Percentiles rank a stretch among this genome's conserved stretches.
phyloP scores from a whole-genome alignment of 2,797 vertebrate species.

The Echiichthys vipera region DNA sequence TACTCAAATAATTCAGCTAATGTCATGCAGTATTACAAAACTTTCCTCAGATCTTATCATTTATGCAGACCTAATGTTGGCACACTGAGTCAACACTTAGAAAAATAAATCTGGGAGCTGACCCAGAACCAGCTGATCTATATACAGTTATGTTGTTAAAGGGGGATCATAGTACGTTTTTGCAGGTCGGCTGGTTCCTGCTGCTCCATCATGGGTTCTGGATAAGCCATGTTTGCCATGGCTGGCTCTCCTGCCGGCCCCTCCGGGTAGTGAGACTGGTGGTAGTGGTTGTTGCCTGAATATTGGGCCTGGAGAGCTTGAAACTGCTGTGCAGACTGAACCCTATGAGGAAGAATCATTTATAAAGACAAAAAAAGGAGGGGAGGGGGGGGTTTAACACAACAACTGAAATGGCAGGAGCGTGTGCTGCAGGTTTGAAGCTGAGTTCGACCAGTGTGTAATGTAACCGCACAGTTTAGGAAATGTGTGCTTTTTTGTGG shows the following conservation, averaged over 20 bases:
- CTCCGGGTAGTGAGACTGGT: slow-evolving; percentile 64
- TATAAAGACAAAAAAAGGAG: too few species aligned
- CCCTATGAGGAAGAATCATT: slow-evolving; percentile 80
- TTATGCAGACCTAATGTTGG: background rate
- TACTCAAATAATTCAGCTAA: background rate
- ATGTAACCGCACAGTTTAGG: too few species aligned
- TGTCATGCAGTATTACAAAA: background rate
- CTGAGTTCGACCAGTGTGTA: background rate
- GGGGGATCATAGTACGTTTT: slow-evolving; percentile 69
- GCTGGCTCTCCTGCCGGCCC: slow-evolving; percentile 57
- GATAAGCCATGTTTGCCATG: slow-evolving; percentile 69
- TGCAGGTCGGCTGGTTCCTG: slow-evolving; percentile 64
- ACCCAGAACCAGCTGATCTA: background rate
- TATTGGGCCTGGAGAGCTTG: slow-evolving; percentile 84
- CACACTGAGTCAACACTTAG: background rate
- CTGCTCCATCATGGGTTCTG: slow-evolving; percentile 67
- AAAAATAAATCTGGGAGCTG: background rate
- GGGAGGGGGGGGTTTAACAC: background rate
- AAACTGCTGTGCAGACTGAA: slow-evolving; percentile 84
- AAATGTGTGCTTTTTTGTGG: background rate
- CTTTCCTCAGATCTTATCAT: background rate
- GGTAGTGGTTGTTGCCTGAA: slow-evolving; percentile 60
- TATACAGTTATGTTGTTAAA: background rate
- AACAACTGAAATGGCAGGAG: background rate
- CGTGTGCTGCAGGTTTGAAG: background rate